A percentile compares a stretch with the other conserved stretches of the same genome.
Evolutionary conservation across 2,113 vertebrate species (phyloP).

Genomic region (Hydrolagus affinis): DNA sequence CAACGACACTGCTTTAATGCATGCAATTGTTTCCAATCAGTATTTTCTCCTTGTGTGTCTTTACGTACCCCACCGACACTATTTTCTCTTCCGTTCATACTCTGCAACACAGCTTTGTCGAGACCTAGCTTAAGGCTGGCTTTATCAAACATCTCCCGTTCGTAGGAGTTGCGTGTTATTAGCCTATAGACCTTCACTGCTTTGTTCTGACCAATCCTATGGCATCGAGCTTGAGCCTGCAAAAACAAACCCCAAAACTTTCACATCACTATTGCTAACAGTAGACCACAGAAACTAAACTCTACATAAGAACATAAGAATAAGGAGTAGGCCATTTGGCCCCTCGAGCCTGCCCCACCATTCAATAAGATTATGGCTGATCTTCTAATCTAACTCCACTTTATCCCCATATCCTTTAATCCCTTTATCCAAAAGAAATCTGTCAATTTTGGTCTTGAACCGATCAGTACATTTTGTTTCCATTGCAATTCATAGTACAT

Average conservation of each 20-base stretch:
- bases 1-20: neutral
- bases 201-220: slow-evolving; percentile 95
- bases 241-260: slow-evolving; percentile 26
- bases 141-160: slow-evolving; percentile 95
- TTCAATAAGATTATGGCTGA: too few species aligned
- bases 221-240: slow-evolving; percentile 94
- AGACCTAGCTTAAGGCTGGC: slow-evolving; percentile 92
- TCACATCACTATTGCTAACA: neutral
- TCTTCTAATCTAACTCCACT: too few species aligned
- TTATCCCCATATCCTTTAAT: too few species aligned
- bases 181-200: slow-evolving; percentile 95
- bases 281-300: neutral
- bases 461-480: too few species aligned
- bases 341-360: too few species aligned
- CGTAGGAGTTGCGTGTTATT: slow-evolving; percentile 93
- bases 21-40: neutral
- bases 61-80: slow-evolving; percentile 80
- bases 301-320: neutral
- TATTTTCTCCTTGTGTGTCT: neutral
- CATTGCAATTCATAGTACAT: neutral
- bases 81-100: slow-evolving; percentile 95
- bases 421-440: too few species aligned
- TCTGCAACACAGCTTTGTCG: slow-evolving; percentile 95
- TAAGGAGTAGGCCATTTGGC: too few species aligned
- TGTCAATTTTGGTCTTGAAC: too few species aligned